Base-by-base conservation (phyloP, 2,113 vertebrate species). In the Zeus faber region DNA sequence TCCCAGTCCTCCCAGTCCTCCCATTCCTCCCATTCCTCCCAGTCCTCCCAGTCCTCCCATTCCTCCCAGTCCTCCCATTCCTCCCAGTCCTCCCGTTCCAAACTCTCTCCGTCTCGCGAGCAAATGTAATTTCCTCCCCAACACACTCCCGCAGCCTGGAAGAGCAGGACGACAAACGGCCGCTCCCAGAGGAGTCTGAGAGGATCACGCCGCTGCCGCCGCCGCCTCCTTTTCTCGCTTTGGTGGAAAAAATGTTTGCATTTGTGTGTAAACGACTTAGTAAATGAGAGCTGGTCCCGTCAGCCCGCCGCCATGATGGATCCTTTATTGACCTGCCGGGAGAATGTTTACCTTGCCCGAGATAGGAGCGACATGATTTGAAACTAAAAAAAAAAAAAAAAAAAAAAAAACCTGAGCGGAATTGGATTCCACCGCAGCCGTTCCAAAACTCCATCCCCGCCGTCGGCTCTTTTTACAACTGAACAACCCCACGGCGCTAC, bases 131-230 rank as follows among this genome's bases (percentile, higher is more conserved):
- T 75, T 73, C n/a, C n/a, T 72, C 72, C 71, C 67, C 70, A 58
- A 53, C 67, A 72, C n/a, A n/a, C n/a, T n/a, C n/a, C 64, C 69
- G 63, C 40, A 26, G 13, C 65, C 35, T 75, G 63, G 6, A 8
- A 68, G 35, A 67, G 11, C 58, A 0, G 0, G 1, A 62, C 80
- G 74, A 88, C 65, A 89, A 89, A 88, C 67, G 14, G 62, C 55
- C 68, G 58, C 63, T 81, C 79, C 82, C 83, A 70, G 72, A 80
- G 58, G 68, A 74, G 72, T 81, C 86, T 71, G 82, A 83, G 65
- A 80, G 54, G 63, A 85, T 81, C 79, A 79, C 43, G 62, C 49
- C n/a, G n/a, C n/a, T n/a, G n/a, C n/a, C n/a, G n/a, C n/a, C n/a
- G n/a, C n/a, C n/a, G n/a, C n/a, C n/a, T n/a, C n/a, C n/a, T n/a